Conservation (phyloP, 1,140 invertebrate genomes). For the Myzus persicae region DNA sequence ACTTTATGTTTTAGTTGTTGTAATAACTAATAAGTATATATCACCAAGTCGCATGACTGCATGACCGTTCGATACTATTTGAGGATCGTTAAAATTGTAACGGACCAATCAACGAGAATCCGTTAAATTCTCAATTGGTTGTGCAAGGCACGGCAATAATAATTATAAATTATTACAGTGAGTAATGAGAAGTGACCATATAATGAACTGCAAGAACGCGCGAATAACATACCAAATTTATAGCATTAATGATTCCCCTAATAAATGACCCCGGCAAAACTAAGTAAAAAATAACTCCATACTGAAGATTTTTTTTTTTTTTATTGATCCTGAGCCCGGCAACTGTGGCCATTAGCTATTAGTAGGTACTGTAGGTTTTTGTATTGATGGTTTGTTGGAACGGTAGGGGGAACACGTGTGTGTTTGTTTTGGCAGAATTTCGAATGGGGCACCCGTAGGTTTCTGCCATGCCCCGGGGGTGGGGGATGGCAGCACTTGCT, state of each 20-base stretch:
- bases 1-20: background rate
- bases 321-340: no score
- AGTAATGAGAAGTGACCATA: background rate
- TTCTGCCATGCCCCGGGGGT: no score
- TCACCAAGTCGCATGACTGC: background rate
- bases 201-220: background rate
- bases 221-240: background rate
- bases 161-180: background rate
- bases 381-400: no score
- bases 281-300: background rate
- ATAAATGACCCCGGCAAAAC: no score
- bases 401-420: no score
- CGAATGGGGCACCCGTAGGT: no score
- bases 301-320: no score
- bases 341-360: no score
- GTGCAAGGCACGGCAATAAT: background rate
- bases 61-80: background rate
- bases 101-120: background rate
- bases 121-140: background rate
- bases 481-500: no score
- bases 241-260: background rate
- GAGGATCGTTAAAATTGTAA: background rate
- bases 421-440: no score
- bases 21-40: constrained; percentile 10
- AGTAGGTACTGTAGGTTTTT: no score